phyloP scores from a whole-genome alignment of 2,113 vertebrate species.

The Neolamprologus hecqui region DNA sequence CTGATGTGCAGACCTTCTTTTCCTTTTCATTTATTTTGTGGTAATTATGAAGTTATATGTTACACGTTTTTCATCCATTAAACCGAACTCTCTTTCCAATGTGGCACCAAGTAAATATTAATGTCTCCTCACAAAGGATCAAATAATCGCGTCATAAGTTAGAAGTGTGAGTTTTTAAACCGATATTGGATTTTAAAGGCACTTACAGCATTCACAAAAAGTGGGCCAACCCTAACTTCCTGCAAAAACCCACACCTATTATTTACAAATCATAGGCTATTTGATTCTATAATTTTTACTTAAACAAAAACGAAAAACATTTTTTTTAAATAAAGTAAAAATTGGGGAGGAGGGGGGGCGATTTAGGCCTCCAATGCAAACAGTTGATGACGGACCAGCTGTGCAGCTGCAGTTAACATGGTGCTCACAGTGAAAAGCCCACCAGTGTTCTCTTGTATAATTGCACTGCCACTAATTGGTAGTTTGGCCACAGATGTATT shows the following conservation, averaged over 20 bases:
- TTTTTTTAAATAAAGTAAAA: too few species aligned
- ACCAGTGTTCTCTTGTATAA: background rate
- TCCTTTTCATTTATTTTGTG: background rate
- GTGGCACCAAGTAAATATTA: background rate
- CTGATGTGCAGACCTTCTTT: background rate
- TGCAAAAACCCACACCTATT: background rate
- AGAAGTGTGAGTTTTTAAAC: background rate
- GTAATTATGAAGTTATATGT: background rate
- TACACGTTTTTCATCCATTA: background rate
- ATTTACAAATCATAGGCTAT: background rate
- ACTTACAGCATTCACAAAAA: background rate
- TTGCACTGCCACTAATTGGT: constrained; percentile 24
- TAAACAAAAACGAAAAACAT: background rate
- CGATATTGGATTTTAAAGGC: background rate
- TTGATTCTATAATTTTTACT: background rate
- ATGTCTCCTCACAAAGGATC: background rate
- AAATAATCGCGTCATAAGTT: background rate
- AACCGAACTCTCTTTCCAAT: background rate
- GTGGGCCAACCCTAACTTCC: background rate
- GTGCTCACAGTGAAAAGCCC: background rate
- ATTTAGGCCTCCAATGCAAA: background rate
- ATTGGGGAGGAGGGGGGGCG: rapidly evolving
- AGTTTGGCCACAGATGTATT: background rate
- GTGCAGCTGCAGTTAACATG: background rate
- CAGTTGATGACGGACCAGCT: background rate